Conservation (phyloP, 2,797 vertebrate genomes). For the Chiroxiphia lanceolata region DNA sequence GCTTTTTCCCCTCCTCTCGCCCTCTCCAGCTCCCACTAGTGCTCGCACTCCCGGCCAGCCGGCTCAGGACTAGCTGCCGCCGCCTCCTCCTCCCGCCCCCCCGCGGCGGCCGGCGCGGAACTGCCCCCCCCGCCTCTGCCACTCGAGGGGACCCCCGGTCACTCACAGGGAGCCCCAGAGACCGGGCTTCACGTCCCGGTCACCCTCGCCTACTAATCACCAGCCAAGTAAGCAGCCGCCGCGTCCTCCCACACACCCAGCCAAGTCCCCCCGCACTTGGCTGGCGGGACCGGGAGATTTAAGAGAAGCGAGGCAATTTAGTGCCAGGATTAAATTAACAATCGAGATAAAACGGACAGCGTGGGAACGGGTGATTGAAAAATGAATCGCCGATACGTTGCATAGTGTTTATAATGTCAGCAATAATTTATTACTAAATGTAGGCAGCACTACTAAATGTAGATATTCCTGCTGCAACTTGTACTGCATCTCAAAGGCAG, state of each 20-base stretch:
- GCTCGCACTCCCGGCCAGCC: background rate
- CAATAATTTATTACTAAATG: rapidly evolving
- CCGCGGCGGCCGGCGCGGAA: background rate
- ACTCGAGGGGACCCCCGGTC: background rate
- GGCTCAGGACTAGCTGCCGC: background rate
- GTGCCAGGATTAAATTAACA: background rate
- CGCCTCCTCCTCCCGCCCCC: background rate
- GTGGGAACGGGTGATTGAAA: background rate
- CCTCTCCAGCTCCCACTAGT: constrained; percentile 54
- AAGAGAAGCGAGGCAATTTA: background rate
- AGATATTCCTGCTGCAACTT: background rate
- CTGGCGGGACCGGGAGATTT: background rate
- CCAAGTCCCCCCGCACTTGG: background rate
- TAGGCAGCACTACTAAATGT: background rate
- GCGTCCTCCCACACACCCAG: background rate
- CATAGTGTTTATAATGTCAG: rapidly evolving
- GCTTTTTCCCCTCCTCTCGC: background rate
- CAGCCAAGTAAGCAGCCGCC: rapidly evolving
- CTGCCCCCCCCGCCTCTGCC: background rate
- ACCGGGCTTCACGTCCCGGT: rapidly evolving
- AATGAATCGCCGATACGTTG: background rate
- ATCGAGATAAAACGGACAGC: background rate
- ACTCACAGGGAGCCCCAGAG: background rate
- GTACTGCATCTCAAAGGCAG: rapidly evolving
- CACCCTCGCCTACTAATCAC: rapidly evolving